Conservation (phyloP, 2,888 invertebrate genomes). For the Saturnia pavonia region DNA sequence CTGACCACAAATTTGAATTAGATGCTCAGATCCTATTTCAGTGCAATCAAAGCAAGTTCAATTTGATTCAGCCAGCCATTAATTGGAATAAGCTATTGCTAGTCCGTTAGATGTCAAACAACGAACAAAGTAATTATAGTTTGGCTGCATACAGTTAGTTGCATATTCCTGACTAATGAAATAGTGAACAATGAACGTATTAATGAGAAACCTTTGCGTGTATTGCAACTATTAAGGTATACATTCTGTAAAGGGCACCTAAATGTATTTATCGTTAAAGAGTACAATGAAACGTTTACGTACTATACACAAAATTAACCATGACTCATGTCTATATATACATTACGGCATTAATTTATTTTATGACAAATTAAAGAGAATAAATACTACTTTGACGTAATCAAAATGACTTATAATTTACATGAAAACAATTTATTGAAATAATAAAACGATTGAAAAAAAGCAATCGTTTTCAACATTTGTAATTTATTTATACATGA, state of each 20-base stretch:
- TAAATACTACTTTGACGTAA: too few species aligned
- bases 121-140: constrained; percentile 2
- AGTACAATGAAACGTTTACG: neutral
- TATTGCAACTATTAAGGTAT: neutral
- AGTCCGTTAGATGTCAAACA: neutral
- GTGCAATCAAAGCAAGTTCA: constrained; percentile 18
- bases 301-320: neutral
- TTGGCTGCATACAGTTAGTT: neutral
- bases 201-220: neutral
- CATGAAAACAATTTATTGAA: too few species aligned
- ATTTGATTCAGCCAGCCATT: neutral
- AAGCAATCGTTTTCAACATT: too few species aligned
- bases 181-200: neutral
- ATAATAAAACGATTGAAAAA: too few species aligned
- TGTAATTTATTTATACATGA: too few species aligned
- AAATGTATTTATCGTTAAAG: neutral
- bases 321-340: too few species aligned
- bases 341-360: neutral
- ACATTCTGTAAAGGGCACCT: neutral
- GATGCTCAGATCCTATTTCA: neutral
- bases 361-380: neutral
- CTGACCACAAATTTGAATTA: neutral
- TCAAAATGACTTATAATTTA: too few species aligned
- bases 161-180: neutral
- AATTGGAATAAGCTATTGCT: constrained; percentile 9